Evolutionary conservation across 2,797 vertebrate genomes (phyloP).

Genomic region (Etheostoma nigrum): DNA sequence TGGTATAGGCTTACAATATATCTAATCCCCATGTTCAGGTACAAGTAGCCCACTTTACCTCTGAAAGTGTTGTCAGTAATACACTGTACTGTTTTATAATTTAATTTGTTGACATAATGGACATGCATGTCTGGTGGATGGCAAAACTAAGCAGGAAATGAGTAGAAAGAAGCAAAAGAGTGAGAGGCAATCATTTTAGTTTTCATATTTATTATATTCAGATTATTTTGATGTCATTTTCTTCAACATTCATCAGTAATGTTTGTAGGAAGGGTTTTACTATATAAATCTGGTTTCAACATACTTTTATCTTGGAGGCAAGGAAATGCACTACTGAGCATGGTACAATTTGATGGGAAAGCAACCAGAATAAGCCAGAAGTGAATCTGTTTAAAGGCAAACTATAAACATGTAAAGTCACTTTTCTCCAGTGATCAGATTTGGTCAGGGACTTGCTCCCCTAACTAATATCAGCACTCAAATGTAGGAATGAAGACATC

Average conservation of each 20-base stretch:
- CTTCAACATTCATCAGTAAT: slow-evolving; percentile 49
- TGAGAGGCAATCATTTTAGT: slow-evolving; percentile 36
- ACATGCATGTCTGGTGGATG: background rate
- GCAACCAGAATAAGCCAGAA: slow-evolving; percentile 39
- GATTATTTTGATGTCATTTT: slow-evolving; percentile 53
- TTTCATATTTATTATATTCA: slow-evolving; percentile 81
- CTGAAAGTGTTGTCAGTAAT: too few relatives aligned
- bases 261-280: slow-evolving; percentile 33
- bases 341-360: slow-evolving; percentile 46
- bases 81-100: too few relatives aligned
- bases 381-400: slow-evolving; percentile 45
- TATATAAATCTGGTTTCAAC: slow-evolving; percentile 75
- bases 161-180: slow-evolving; percentile 19
- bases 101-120: background rate
- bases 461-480: slow-evolving; percentile 27
- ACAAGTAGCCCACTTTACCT: too few relatives aligned
- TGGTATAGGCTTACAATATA: too few relatives aligned
- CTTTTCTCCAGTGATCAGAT: slow-evolving; percentile 38
- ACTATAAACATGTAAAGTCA: slow-evolving; percentile 55
- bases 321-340: slow-evolving; percentile 59
- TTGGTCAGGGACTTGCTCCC: slow-evolving; percentile 37
- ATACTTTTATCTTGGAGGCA: slow-evolving; percentile 48
- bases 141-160: slow-evolving; percentile 3
- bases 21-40: too few relatives aligned
- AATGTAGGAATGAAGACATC: slow-evolving; percentile 1